Percentiles rank a stretch among this genome's conserved stretches.
phyloP scores from a whole-genome alignment of 1,140 invertebrate genomes.

The Megalopta genalis region DNA sequence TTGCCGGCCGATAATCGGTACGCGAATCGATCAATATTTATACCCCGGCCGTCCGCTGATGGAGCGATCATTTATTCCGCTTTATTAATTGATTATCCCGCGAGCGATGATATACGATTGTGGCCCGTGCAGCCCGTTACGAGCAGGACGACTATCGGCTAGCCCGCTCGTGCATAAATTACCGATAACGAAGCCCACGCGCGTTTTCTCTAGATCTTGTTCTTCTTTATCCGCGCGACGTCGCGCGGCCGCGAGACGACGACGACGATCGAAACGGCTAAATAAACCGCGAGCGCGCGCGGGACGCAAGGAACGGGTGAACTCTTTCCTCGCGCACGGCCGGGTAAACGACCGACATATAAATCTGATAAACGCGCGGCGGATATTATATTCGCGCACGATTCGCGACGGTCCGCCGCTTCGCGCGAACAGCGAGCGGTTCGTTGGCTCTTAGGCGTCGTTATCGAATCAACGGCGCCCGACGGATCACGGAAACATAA shows the following conservation, averaged over 20 bases:
- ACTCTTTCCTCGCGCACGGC: slow-evolving; percentile 27
- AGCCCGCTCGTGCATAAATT: slow-evolving; percentile 42
- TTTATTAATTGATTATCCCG: slow-evolving; percentile 52
- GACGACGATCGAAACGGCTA: slow-evolving; percentile 11
- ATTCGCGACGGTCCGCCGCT: slow-evolving; percentile 5
- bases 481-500: not conserved
- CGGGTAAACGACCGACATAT: slow-evolving; percentile 2
- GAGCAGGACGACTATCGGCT: slow-evolving; percentile 41
- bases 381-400: slow-evolving; percentile 37
- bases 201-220: slow-evolving; percentile 44
- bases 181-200: slow-evolving; percentile 51
- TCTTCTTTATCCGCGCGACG: slow-evolving; percentile 18
- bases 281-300: slow-evolving; percentile 2
- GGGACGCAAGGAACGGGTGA: too few relatives aligned
- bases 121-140: not conserved
- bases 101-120: slow-evolving; percentile 37
- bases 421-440: not conserved
- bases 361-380: slow-evolving; percentile 14
- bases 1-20: slow-evolving; percentile 12
- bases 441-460: slow-evolving; percentile 13
- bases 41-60: slow-evolving; percentile 4
- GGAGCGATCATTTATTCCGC: slow-evolving; percentile 40
- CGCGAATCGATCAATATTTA: slow-evolving; percentile 10
- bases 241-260: too few relatives aligned
- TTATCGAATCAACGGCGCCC: not conserved